phyloP scores from a whole-genome alignment of 2,113 vertebrate species.

The Neoarius graeffei region DNA sequence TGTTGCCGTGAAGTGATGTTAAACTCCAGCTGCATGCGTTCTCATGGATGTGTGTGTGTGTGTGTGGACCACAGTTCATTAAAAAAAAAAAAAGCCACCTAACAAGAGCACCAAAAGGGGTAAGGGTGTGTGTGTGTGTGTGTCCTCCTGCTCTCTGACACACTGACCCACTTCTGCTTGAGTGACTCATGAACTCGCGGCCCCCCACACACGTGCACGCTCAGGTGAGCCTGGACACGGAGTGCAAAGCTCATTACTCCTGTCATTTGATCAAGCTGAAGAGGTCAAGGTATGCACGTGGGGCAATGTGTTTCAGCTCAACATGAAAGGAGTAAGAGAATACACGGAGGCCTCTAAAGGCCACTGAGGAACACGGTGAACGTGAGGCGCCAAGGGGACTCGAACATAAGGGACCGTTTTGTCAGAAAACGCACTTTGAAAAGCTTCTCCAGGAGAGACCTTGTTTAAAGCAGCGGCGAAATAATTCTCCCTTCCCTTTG shows the following conservation, averaged over 20 bases:
- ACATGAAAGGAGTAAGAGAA: constrained; percentile 16
- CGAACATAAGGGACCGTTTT: background rate
- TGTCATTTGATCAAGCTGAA: constrained; percentile 24
- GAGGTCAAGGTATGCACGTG: constrained; percentile 12
- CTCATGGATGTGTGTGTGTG: background rate
- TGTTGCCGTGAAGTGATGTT: background rate
- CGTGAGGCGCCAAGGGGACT: background rate
- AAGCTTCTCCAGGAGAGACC: background rate
- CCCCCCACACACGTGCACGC: constrained; percentile 23
- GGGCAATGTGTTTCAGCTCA: constrained; percentile 20
- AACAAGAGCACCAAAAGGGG: constrained; percentile 2
- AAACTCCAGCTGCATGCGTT: background rate
- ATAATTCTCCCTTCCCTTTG: background rate
- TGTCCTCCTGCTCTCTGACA: constrained; percentile 47
- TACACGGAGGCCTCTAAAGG: constrained; percentile 7
- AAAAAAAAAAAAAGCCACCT: constrained; percentile 5
- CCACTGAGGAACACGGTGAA: background rate
- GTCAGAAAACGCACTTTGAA: background rate
- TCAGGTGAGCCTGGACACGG: constrained; percentile 40
- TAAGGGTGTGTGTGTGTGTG: background rate
- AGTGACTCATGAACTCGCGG: constrained; percentile 13
- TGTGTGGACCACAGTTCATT: background rate
- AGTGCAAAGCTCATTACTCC: constrained; percentile 22
- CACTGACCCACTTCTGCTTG: constrained; percentile 54
- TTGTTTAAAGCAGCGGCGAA: background rate